Evolutionary conservation across 2,797 vertebrate species (phyloP).

Genomic region (Lateolabrax maculatus): DNA sequence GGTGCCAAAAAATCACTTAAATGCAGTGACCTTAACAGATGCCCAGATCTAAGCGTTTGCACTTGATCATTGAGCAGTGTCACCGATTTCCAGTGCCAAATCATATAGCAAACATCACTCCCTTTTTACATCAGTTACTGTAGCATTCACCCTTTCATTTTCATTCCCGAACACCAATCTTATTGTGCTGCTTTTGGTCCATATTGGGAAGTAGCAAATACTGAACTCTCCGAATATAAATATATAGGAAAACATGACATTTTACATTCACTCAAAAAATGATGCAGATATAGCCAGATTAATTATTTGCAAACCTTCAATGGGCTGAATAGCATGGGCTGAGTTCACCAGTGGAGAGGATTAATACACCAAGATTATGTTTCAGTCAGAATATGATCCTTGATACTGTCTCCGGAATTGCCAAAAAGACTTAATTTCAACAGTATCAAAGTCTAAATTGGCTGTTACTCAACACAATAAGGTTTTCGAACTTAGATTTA

Average conservation of each 20-base stretch:
- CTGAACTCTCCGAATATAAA: background rate
- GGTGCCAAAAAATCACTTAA: constrained; percentile 61
- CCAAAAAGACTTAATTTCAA: background rate
- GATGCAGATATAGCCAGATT: background rate
- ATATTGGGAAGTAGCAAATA: background rate
- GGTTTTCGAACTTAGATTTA: background rate
- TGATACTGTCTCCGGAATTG: background rate
- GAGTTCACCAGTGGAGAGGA: background rate
- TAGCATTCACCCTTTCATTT: constrained; percentile 36
- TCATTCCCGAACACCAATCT: background rate
- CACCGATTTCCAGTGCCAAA: constrained; percentile 41
- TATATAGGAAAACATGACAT: background rate
- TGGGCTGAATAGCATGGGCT: background rate
- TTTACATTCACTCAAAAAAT: background rate
- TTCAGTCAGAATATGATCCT: background rate
- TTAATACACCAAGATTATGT: background rate
- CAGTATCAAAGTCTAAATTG: background rate
- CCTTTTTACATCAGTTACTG: constrained; percentile 37
- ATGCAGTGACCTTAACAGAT: constrained; percentile 51
- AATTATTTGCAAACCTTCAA: background rate
- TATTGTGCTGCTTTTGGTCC: background rate
- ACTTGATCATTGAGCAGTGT: constrained; percentile 49
- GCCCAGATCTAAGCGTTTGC: constrained; percentile 44
- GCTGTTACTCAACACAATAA: background rate
- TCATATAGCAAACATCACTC: constrained; percentile 29